These are phyloP conservation scores for Caenorhabditis doughertyi DNA, from an alignment of 2,888 invertebrate genomes.

Conservation along the genomic window DNA sequence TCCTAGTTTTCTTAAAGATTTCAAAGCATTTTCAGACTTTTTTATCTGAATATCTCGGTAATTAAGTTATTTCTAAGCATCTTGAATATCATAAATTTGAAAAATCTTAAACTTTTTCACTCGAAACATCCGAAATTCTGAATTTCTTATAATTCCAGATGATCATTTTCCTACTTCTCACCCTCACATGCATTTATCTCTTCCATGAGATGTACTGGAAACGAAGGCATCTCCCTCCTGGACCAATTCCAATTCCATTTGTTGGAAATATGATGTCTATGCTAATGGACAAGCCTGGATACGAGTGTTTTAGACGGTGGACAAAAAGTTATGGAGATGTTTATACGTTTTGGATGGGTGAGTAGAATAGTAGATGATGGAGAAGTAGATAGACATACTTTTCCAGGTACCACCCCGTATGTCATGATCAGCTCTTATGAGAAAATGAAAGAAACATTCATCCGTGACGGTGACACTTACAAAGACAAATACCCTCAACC, in stretches of 20 bases:
- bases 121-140: too few species aligned
- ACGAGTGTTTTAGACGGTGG: slow-evolving; percentile 44
- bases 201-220: slow-evolving; percentile 60
- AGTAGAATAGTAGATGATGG: too few species aligned
- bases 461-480: slow-evolving; percentile 37
- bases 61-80: too few species aligned
- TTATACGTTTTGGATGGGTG: slow-evolving; percentile 59
- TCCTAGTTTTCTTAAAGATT: too few species aligned
- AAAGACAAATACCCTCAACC: slow-evolving; percentile 31
- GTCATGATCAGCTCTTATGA: slow-evolving; percentile 52
- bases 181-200: neutral
- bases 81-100: too few species aligned
- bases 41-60: too few species aligned
- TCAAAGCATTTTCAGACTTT: too few species aligned
- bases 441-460: slow-evolving; percentile 41
- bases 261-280: slow-evolving; percentile 53
- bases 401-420: slow-evolving; percentile 28
- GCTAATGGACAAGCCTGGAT: slow-evolving; percentile 37
- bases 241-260: slow-evolving; percentile 58
- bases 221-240: slow-evolving; percentile 63
- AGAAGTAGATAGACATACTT: too few species aligned
- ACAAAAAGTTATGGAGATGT: slow-evolving; percentile 49
- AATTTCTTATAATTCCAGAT: neutral
- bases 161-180: slow-evolving; percentile 31
- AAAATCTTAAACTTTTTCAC: too few species aligned